Percentiles rank a stretch among this genome's conserved stretches.
Conservation (phyloP, 2,797 vertebrate species). For the Gastrophryne carolinensis region DNA sequence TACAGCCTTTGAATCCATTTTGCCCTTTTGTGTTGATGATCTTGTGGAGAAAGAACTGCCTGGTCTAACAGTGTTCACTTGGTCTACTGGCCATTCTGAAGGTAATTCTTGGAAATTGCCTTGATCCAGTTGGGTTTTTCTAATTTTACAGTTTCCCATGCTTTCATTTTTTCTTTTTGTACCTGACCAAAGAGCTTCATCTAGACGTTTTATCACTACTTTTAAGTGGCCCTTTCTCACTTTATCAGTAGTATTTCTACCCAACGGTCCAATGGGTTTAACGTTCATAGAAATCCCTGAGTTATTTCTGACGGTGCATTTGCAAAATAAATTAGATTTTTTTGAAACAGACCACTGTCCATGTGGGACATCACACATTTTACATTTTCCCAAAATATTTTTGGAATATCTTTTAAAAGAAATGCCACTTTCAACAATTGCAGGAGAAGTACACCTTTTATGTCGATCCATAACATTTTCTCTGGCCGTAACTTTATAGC, state of each 20-base stretch:
- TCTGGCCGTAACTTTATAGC: slow-evolving; percentile 51
- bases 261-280: slow-evolving; percentile 56
- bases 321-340: slow-evolving; percentile 75
- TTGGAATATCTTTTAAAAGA: slow-evolving; percentile 57
- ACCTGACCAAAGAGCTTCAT: slow-evolving; percentile 68
- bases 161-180: slow-evolving; percentile 39
- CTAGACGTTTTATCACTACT: slow-evolving; percentile 72
- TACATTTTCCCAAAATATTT: slow-evolving; percentile 69
- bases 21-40: slow-evolving; percentile 25
- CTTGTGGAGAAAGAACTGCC: background rate
- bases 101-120: background rate
- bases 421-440: slow-evolving; percentile 34
- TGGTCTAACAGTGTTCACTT: background rate
- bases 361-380: slow-evolving; percentile 83
- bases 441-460: slow-evolving; percentile 39
- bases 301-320: slow-evolving; percentile 57
- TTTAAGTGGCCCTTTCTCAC: slow-evolving; percentile 68
- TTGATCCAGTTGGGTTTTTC: background rate
- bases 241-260: slow-evolving; percentile 66
- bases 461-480: slow-evolving; percentile 49
- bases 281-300: slow-evolving; percentile 59
- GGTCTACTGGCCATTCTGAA: background rate
- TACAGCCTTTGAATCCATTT: slow-evolving; percentile 1
- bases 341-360: slow-evolving; percentile 86
- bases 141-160: background rate